Evolutionary conservation across 2,113 vertebrate genomes (phyloP).

Genomic region (Acrocephalus arundinaceus): DNA sequence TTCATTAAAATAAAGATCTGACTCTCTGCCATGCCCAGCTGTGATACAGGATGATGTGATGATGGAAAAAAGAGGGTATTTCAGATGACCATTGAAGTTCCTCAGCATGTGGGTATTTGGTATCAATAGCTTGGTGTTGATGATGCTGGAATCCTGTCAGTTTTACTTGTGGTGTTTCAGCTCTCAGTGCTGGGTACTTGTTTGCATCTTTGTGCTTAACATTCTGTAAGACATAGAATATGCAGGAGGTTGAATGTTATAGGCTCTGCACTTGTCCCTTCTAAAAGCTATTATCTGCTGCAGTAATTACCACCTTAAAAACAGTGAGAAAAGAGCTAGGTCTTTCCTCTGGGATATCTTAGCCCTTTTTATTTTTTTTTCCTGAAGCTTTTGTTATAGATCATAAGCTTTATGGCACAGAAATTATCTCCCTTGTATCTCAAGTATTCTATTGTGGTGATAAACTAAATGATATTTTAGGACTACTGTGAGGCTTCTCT

Average conservation of each 20-base stretch:
- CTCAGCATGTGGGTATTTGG: not conserved
- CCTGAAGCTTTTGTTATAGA: not conserved
- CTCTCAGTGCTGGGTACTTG: not conserved
- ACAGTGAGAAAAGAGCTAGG: not conserved
- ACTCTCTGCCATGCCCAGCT: not conserved
- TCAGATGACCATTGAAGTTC: not conserved
- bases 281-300: not conserved
- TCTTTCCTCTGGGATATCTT: not conserved
- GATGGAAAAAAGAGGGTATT: not conserved
- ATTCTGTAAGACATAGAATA: not conserved
- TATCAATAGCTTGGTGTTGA: not conserved
- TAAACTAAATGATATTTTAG: not conserved
- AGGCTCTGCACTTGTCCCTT: not conserved
- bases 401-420: not conserved
- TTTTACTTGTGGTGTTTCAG: not conserved
- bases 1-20: not conserved
- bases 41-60: not conserved
- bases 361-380: not conserved
- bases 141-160: not conserved
- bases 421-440: not conserved
- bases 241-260: not conserved
- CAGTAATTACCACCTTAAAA: not conserved
- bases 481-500: not conserved
- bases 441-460: not conserved
- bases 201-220: not conserved